phyloP scores from a whole-genome alignment of 2,113 vertebrate species.

The Sebastes schlegelii region DNA sequence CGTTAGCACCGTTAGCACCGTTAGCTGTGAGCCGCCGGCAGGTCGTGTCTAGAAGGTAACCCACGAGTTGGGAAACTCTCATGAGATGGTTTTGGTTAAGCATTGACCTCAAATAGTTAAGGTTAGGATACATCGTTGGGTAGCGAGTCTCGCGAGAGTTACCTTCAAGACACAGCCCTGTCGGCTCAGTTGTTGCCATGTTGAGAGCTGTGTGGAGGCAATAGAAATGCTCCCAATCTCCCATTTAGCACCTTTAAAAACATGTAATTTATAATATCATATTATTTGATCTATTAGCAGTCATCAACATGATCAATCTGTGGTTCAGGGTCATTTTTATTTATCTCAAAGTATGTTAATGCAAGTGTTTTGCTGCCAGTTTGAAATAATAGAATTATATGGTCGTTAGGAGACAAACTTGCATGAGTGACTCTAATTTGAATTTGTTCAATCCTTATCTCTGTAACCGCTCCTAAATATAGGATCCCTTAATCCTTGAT shows the following conservation, averaged over 20 bases:
- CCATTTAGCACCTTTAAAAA: not conserved
- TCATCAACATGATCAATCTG: constrained; percentile 11
- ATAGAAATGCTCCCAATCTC: too few relatives aligned
- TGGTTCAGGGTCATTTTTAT: constrained; percentile 33
- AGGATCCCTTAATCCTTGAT: constrained; percentile 73
- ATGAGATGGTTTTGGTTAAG: too few relatives aligned
- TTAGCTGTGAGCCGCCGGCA: too few relatives aligned
- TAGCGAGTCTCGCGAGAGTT: too few relatives aligned
- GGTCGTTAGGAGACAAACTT: constrained; percentile 31
- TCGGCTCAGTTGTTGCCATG: too few relatives aligned
- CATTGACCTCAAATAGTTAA: too few relatives aligned
- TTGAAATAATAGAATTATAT: constrained; percentile 34
- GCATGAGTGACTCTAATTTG: constrained; percentile 54
- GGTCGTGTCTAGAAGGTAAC: too few relatives aligned
- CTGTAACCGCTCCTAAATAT: constrained; percentile 60
- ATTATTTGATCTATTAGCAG: constrained; percentile 3
- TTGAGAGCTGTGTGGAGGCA: too few relatives aligned
- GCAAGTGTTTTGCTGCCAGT: constrained; percentile 33
- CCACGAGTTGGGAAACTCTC: too few relatives aligned
- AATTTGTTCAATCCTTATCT: constrained; percentile 70
- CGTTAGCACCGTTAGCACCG: too few relatives aligned
- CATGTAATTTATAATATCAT: not conserved
- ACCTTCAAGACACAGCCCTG: too few relatives aligned
- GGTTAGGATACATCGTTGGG: too few relatives aligned
- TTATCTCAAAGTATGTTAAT: constrained; percentile 11